phyloP scores from a whole-genome alignment of 2,113 vertebrate genomes.

The Oxyura jamaicensis region DNA sequence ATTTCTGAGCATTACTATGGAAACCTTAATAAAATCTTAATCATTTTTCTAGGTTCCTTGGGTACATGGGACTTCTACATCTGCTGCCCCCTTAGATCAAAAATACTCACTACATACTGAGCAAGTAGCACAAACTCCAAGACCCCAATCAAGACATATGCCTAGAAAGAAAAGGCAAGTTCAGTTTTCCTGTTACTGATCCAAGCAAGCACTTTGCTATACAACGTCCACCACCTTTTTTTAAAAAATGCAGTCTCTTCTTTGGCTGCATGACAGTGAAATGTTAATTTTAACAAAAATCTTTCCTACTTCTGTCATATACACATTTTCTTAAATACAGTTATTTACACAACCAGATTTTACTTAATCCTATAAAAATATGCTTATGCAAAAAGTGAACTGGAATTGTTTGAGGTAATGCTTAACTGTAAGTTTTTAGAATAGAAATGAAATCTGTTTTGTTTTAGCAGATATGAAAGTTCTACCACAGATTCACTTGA shows the following conservation, averaged over 20 bases:
- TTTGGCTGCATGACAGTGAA: not conserved
- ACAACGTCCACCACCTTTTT: too few relatives aligned
- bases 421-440: not conserved
- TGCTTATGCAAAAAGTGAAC: not conserved
- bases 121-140: not conserved
- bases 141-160: not conserved
- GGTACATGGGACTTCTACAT: not conserved
- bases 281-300: not conserved
- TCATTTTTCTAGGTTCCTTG: constrained; percentile 57
- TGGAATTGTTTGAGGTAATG: not conserved
- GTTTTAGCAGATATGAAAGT: constrained; percentile 2
- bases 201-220: not conserved
- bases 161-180: constrained; percentile 64
- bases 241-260: not conserved
- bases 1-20: not conserved
- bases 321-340: not conserved
- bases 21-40: not conserved
- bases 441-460: not conserved
- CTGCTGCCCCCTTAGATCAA: not conserved
- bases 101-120: not conserved
- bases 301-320: not conserved
- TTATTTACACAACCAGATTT: not conserved
- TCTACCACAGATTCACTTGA: not conserved
- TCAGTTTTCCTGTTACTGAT: not conserved
- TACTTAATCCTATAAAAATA: not conserved